Conservation (phyloP, 2,888 invertebrate genomes). For the Mamestra brassicae region DNA sequence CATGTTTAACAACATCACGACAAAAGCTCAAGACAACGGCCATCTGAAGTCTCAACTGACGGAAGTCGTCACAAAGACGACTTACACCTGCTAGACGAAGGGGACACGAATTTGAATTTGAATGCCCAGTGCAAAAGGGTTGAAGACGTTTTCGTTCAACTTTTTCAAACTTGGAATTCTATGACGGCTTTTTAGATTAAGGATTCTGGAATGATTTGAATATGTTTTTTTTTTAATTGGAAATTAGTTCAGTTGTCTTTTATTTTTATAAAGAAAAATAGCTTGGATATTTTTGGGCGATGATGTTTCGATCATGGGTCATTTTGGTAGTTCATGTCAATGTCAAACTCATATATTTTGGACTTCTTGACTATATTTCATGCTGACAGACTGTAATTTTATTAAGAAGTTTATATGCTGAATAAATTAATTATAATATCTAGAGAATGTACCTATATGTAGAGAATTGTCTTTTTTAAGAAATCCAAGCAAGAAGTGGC, state of each 20-base stretch:
- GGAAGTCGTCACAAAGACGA: conserved; percentile 83
- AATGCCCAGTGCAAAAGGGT: conserved; percentile 83
- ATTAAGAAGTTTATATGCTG: too few relatives aligned
- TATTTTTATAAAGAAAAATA: neutral
- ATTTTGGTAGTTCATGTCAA: neutral
- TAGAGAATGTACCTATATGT: too few relatives aligned
- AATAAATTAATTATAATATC: too few relatives aligned
- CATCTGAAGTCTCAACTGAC: conserved; percentile 74
- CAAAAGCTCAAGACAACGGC: conserved; percentile 70
- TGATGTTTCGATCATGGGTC: neutral
- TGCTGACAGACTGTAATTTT: neutral
- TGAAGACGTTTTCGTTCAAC: conserved; percentile 74
- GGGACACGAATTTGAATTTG: conserved; percentile 87
- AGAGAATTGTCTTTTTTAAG: too few relatives aligned
- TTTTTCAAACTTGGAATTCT: conserved; percentile 65
- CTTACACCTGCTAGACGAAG: conserved; percentile 82
- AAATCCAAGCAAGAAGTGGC: too few relatives aligned
- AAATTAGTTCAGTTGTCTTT: conserved; percentile 12
- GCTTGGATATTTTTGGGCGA: neutral
- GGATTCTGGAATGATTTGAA: conserved; percentile 41
- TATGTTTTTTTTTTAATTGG: conserved; percentile 13
- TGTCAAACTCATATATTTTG: neutral
- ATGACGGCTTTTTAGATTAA: conserved; percentile 48
- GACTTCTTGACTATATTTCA: neutral
- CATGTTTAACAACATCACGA: conserved; percentile 62